Evolutionary conservation across 2,113 vertebrate genomes (phyloP), one percentile per base, ranked within the genome.

Genomic region (Oplegnathus fasciatus): DNA sequence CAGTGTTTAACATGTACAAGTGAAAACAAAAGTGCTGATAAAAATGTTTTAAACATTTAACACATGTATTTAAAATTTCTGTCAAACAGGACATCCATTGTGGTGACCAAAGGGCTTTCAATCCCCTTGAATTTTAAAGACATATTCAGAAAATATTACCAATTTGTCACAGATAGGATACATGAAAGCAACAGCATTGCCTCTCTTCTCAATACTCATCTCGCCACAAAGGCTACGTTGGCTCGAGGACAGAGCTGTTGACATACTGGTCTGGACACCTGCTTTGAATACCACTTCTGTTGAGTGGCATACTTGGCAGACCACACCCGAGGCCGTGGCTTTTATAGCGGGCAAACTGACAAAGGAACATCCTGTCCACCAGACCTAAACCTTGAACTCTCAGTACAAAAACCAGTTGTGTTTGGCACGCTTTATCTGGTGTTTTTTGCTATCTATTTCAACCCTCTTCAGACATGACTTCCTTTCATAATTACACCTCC

Each of bases 271-370:
- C 78, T 81, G 78, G 85, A 92, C 85, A 77, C 57, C 82, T 82
- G 86, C 89, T 91, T 90, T 76, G 79, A 92, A 89, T 88, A 50
- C 80, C 69, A 79, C 82, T 78, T 85, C 58, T 78, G 67, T 66
- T 88, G 86, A 90, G 85, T 87, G 89, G 65, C 82, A 84, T 61
- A 68, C 42, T 89, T 87, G 85, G 84, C 84, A 88, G 60, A 82
- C 71, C 57, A 61, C 74, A 81, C 46, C 80, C 71, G 50, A 79
- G 73, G 89, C 84, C 55, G 0, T 54, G 40, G 68, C 66, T 62
- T 69, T 85, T 67, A 82, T 64, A 62, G 42, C 15, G 14, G 32
- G 30, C 70, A 57, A 73, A 69, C 20, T 70, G 72, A 82, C 66
- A 79, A 85, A 75, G 30, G 26, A 44, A 85, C 58, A 65, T 58